These are phyloP conservation scores for Cosmorhoe ocellata DNA, from an alignment of 2,888 invertebrate species.

Conservation along the genomic window DNA sequence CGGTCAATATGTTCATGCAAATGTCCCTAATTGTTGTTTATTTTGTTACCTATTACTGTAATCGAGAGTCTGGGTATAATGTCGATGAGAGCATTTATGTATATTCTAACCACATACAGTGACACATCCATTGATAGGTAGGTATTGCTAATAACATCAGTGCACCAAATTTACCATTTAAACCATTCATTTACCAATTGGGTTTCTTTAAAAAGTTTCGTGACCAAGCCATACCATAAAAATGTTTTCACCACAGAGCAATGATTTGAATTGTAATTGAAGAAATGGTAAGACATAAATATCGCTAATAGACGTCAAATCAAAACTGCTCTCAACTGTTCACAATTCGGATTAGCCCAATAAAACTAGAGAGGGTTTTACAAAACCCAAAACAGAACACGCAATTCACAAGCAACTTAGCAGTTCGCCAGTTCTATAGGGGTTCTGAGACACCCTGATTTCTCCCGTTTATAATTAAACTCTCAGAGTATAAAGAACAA, in stretches of 20 bases:
- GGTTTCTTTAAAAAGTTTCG: no score
- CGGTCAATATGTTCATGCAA: slow-evolving; percentile 57
- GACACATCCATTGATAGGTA: no score
- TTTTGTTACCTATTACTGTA: slow-evolving; percentile 44
- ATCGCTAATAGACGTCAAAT: slow-evolving; percentile 5
- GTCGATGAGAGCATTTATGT: no score
- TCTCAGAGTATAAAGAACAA: slow-evolving; percentile 63
- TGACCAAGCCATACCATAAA: no score
- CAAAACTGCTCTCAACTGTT: neutral
- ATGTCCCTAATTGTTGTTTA: slow-evolving; percentile 52
- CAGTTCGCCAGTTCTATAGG: slow-evolving; percentile 21
- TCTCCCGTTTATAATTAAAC: slow-evolving; percentile 57
- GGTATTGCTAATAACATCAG: no score
- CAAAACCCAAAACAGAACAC: slow-evolving; percentile 18
- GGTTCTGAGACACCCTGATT: slow-evolving; percentile 38
- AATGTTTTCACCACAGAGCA: no score
- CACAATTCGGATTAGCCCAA: slow-evolving; percentile 6
- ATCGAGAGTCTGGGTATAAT: no score
- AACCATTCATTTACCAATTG: no score
- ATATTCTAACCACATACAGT: no score
- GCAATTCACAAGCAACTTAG: slow-evolving; percentile 28
- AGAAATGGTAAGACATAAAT: no score
- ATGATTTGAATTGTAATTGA: no score
- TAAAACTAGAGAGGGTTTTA: slow-evolving; percentile 13
- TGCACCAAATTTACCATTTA: no score